Base-by-base conservation (phyloP, 2,888 invertebrate genomes). In the Folsomia candida region DNA sequence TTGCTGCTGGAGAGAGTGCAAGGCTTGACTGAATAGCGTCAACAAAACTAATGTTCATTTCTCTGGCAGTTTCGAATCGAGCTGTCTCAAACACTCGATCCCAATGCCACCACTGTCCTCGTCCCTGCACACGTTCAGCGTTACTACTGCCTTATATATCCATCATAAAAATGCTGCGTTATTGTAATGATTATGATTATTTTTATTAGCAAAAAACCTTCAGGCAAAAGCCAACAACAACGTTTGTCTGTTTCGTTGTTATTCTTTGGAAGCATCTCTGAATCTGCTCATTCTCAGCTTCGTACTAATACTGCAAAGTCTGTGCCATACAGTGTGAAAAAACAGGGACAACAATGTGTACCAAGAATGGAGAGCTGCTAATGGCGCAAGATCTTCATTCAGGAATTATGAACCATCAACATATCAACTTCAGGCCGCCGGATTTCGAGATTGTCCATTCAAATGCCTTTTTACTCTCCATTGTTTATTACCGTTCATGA, bases 131-230 rank as follows among this genome's bases (percentile, higher is more conserved):
- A 9, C 37, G 14, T 37, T 37, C 37, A n/a, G n/a, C n/a, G n/a
- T n/a, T n/a, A n/a, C n/a, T 37, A 26, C 61, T 61, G 61, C 61
- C 61, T 61, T 61, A 61, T 28, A 61, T 28, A 6, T 47, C 47
- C 47, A 47, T 54, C 54, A 54, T 54, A 54, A 54, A 61, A 61
- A 61, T 61, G 27, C 28, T 61, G n/a, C 61, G 14, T 61, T 61
- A 61, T 27, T 61, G 27, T 61, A 61, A 61, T 61, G 61, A 61
- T 64, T 64, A 64, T 64, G 47, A 51, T 64, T 64, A 64, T 64
- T 64, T 64, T 64, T 64, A 64, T 64, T 64, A 51, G 63, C 63
- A 64, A 64, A 51, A 28, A 54, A 29, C 11, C 51, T 37, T 22
- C 51, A 22, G 51, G 51, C 37, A 37, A 37, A 4, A 37, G 24